Base-by-base conservation (phyloP, 2,888 invertebrate species). In the Xylocampa areola region DNA sequence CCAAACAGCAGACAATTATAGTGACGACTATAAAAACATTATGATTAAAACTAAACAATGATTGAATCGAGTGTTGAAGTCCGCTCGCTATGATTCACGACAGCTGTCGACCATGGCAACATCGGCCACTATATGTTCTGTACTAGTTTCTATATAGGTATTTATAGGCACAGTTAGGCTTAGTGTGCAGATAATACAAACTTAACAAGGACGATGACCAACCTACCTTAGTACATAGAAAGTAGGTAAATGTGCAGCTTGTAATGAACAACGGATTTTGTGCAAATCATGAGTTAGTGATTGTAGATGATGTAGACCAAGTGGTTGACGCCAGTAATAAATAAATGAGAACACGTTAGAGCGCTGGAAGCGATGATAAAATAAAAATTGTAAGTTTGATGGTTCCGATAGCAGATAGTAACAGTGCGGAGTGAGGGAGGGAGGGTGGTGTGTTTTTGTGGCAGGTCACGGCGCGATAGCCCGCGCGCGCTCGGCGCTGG, bases 401-500 rank as follows among this genome's bases (percentile, higher is more conserved):
- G 75, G 72, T 72, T 53, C 73, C 64, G 73, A 74, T 78, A 74
- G 68, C 64, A 59, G 79, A 79, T 78, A 76, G 70, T 64, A 61
- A 64, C 68, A 70, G 68, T 19, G 45, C 19, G 25, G 7, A 13
- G 19, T 5, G 35, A 10, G 51, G 35, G 17, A 21, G 10, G 27
- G 29, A 21, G 17, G 6, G 49, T 32, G 51, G 33, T 25, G 57
- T 16, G 62, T 65, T 71, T 54, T 70, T 57, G 73, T 61, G 63
- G 59, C 68, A 77, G 86, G 87, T 85, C 84, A 80, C 69, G 59
- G 53, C 67, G 81, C 79, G 88, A 87, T 86, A 87, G 81, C 86
- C 82, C 63, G 33, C 47, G 44, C 19, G n/a, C n/a, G n/a, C n/a
- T n/a, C n/a, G n/a, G n/a, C n/a, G 4, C 5, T 11, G 4, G 14